phyloP scores from a whole-genome alignment of 2,797 vertebrate genomes.

The Steatocranus sp. region DNA sequence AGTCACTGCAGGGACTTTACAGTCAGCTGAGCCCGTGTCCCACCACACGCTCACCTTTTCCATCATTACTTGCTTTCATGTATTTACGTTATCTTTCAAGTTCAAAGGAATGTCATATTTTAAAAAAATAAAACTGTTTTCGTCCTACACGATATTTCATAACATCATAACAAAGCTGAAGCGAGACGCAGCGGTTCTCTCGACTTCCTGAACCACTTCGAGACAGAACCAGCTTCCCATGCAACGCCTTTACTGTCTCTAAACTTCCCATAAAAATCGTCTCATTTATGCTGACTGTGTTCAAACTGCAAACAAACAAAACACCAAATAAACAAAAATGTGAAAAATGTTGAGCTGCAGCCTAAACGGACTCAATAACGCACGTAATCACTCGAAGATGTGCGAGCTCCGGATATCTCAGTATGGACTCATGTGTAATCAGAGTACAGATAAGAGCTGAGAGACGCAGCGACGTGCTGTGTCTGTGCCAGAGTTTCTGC shows the following conservation, averaged over 20 bases:
- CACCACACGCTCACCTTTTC: accelerated
- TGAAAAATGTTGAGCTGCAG: background rate
- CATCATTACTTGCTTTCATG: background rate
- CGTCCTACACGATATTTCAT: accelerated
- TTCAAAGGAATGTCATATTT: background rate
- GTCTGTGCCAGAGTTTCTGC: background rate
- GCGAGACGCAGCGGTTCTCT: background rate
- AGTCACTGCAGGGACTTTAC: accelerated
- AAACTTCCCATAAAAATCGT: too few species aligned
- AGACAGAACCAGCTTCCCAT: accelerated
- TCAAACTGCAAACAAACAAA: background rate
- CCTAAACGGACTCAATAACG: background rate
- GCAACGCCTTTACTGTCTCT: background rate
- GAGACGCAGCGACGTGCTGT: background rate
- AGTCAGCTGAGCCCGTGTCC: accelerated
- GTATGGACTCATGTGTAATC: background rate
- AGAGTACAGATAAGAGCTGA: slow-evolving; percentile 3
- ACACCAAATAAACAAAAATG: background rate
- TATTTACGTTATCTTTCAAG: background rate
- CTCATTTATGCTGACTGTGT: background rate
- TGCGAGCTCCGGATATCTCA: background rate
- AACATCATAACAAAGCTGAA: background rate
- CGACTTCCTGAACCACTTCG: background rate
- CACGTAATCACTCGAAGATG: slow-evolving; percentile 19
- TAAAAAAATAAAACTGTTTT: background rate